Percentiles rank a stretch among this genome's conserved stretches.
phyloP scores from a whole-genome alignment of 2,888 invertebrate genomes.

The Drosophila diplacantha region DNA sequence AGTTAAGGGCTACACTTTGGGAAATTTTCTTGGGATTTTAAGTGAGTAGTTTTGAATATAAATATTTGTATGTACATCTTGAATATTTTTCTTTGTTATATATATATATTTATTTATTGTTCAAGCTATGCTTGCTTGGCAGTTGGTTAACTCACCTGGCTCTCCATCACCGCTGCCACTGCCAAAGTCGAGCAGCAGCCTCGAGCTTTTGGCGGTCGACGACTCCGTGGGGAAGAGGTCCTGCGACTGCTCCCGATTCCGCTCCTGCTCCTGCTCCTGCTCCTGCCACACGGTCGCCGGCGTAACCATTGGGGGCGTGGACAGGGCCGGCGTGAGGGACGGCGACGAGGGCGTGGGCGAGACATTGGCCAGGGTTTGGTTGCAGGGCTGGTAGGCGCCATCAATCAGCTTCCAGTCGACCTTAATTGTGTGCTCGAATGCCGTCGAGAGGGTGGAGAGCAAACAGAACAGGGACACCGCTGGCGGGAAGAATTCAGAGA shows the following conservation, averaged over 20 bases:
- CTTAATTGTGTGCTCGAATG: slow-evolving; percentile 82
- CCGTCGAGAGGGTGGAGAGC: slow-evolving; percentile 81
- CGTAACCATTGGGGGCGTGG: slow-evolving; percentile 40
- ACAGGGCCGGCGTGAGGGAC: slow-evolving; percentile 37
- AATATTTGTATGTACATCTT: too few species aligned
- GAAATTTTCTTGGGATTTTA: too few species aligned
- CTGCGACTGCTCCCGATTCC: slow-evolving; percentile 1
- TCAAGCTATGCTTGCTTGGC: not conserved
- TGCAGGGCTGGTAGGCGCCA: slow-evolving; percentile 70
- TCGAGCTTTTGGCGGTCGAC: slow-evolving; percentile 21
- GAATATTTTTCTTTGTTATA: too few species aligned
- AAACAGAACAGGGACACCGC: slow-evolving; percentile 80
- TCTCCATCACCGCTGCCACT: slow-evolving; percentile 35
- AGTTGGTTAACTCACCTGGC: slow-evolving; percentile 15
- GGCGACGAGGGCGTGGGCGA: slow-evolving; percentile 49
- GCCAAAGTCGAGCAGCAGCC: slow-evolving; percentile 29
- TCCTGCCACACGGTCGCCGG: slow-evolving; percentile 46
- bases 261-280: not conserved
- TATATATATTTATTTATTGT: not conserved
- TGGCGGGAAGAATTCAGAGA: slow-evolving; percentile 37
- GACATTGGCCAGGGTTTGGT: slow-evolving; percentile 62
- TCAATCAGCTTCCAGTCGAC: slow-evolving; percentile 67
- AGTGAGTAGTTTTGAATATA: too few species aligned
- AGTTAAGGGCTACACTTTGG: slow-evolving; percentile 1
- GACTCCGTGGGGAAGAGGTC: slow-evolving; percentile 22